Percentiles rank a stretch among this genome's conserved stretches.
Evolutionary conservation across 2,888 invertebrate species (phyloP).

Genomic region (Punctoribates punctum): DNA sequence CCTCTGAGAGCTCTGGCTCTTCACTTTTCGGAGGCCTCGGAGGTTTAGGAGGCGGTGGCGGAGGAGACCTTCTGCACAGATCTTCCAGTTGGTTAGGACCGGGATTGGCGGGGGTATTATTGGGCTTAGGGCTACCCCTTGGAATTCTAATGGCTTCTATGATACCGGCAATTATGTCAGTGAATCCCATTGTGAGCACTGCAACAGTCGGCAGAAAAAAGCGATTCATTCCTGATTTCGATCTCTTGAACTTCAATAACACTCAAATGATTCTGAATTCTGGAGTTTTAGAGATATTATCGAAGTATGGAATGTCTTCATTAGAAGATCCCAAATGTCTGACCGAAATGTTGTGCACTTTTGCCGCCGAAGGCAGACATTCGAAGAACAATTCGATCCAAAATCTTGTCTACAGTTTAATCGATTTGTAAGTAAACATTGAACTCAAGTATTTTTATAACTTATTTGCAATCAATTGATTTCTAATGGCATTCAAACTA

Average conservation of each 20-base stretch:
- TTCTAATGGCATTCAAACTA: background rate
- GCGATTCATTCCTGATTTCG: background rate
- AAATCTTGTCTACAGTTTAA: constrained; percentile 10
- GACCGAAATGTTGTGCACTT: constrained; percentile 38
- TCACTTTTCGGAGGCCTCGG: no score
- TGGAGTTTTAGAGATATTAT: constrained; percentile 15
- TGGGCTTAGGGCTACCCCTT: constrained; percentile 35
- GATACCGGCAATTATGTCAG: constrained; percentile 32
- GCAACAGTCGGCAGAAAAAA: constrained; percentile 18
- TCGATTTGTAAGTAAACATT: constrained; percentile 36
- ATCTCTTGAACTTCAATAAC: background rate
- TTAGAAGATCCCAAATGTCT: constrained; percentile 38
- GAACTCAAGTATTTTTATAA: background rate
- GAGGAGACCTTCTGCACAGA: background rate
- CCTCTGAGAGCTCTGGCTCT: background rate
- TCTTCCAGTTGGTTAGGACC: constrained; percentile 35
- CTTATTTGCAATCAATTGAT: background rate
- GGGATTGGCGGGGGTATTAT: constrained; percentile 34
- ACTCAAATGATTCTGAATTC: background rate
- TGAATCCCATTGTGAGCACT: constrained; percentile 38
- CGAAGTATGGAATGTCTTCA: constrained; percentile 35
- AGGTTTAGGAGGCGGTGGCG: no score
- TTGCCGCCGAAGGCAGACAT: constrained; percentile 36
- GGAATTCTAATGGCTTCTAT: constrained; percentile 40
- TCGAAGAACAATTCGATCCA: constrained; percentile 19